Base-by-base conservation (phyloP, 2,888 invertebrate genomes). In the Alitta virens region DNA sequence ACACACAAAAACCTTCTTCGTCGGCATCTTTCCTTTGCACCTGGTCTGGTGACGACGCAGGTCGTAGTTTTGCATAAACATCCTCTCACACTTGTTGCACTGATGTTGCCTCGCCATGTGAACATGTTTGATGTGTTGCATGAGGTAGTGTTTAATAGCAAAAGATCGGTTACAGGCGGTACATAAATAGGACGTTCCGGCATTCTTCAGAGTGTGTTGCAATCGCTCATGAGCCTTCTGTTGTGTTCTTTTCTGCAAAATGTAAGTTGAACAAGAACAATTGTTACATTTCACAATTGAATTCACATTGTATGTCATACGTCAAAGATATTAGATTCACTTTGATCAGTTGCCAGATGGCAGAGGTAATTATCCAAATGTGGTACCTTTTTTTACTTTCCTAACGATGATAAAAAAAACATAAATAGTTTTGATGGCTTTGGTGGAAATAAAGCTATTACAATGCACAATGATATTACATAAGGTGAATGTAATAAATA, bases 91-190 rank as follows among this genome's bases (percentile, higher is more conserved):
- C 38, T 27, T 24, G 3, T 14, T 21, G 26, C 63, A 66, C 14
- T 54, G 51, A 50, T 52, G 54, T 18, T 51, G 33, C 16, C 55
- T 49, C 3, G 57, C 55, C 1, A 43, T 24, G 49, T 65, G 65
- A 9, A 27, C 27, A 25, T 60, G 42, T 18, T 57, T 58, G 55
- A 65, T 65, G 56, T 65, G 65, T 24, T 60, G 57, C 57, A 61
- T 53, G 14, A 65, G 61, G 61, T 65, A 65, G 43, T 63, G 54
- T 23, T 59, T 33, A 26, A 58, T 55, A 5, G 65, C 26, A 51
- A 61, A 65, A 2, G 33, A 40, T n/a, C 63, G 63, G 42, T 60
- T 33, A 23, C 65, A 65, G 26, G 61, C 33, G 2, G 63, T 58
- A 38, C 65, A 65, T 16, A 61, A 43, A 55, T 57, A 65, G 5